A percentile compares a stretch with the other conserved stretches of the same genome.
Evolutionary conservation across 2,797 vertebrate genomes (phyloP).

Genomic region (Prionace glauca): DNA sequence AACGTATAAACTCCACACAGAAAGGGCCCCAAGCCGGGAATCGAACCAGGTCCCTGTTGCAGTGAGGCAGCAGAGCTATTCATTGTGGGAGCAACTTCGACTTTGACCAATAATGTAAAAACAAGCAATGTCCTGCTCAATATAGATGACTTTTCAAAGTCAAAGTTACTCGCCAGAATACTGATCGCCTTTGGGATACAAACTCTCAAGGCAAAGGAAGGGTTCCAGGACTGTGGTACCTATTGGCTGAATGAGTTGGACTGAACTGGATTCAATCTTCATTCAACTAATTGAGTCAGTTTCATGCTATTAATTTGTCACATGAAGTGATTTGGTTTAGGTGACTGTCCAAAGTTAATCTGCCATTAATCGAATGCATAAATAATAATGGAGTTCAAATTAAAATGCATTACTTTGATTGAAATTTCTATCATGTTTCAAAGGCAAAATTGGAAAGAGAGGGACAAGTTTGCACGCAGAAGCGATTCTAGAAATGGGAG

Average conservation of each 20-base stretch:
- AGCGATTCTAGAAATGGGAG: constrained; percentile 14
- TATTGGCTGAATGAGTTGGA: background rate
- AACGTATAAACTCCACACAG: too few relatives aligned
- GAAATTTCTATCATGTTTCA: constrained; percentile 21
- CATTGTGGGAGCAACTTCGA: background rate
- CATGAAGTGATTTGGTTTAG: constrained; percentile 28
- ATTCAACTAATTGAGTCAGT: background rate
- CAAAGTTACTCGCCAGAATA: background rate
- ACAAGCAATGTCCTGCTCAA: background rate
- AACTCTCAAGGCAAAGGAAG: background rate
- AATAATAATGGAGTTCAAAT: constrained; percentile 35
- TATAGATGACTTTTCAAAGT: background rate
- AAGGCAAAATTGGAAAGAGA: constrained; percentile 14
- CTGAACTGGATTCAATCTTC: constrained; percentile 14
- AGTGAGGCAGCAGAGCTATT: too few relatives aligned
- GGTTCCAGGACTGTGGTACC: background rate
- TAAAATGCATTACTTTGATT: constrained; percentile 27
- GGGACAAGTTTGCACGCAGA: background rate
- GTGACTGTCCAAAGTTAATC: constrained; percentile 21
- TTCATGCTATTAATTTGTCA: constrained; percentile 32
- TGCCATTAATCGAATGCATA: constrained; percentile 23
- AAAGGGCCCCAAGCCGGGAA: too few relatives aligned
- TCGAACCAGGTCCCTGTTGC: too few relatives aligned
- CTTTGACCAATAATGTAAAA: background rate
- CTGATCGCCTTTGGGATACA: background rate